These are phyloP conservation scores for Drosophila cyrtoloma DNA, from an alignment of 2,888 invertebrate genomes.

Conservation along the genomic window DNA sequence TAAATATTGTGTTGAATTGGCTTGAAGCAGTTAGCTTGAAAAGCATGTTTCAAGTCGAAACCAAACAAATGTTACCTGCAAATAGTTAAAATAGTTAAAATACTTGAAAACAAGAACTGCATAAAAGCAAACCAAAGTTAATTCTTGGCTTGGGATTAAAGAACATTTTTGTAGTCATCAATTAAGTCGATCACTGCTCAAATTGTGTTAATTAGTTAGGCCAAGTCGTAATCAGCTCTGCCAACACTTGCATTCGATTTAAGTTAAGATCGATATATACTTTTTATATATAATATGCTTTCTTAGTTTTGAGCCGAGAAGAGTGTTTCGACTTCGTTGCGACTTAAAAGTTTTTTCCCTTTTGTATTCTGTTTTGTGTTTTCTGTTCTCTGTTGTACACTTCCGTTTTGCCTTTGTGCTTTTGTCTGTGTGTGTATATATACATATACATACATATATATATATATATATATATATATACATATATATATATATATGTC, in stretches of 20 bases:
- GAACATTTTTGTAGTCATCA: background rate
- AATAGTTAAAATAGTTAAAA: background rate
- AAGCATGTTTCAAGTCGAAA: background rate
- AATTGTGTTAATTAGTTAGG: background rate
- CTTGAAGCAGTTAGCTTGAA: background rate
- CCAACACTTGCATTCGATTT: background rate
- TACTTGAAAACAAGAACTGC: background rate
- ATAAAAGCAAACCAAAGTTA: no score
- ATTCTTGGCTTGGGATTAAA: background rate
- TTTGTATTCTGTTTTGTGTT: slow-evolving; percentile 13
- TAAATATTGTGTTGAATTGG: background rate
- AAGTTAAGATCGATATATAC: no score
- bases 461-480: background rate
- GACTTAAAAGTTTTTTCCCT: background rate
- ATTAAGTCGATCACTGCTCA: background rate
- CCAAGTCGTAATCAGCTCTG: background rate
- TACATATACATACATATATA: slow-evolving; percentile 2
- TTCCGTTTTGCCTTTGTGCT: slow-evolving; percentile 31
- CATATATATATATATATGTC: slow-evolving; percentile 21
- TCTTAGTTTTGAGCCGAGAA: background rate
- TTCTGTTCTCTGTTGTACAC: slow-evolving; percentile 12
- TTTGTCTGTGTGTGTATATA: slow-evolving; percentile 15
- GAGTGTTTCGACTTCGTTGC: slow-evolving; percentile 3
- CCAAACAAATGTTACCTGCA: background rate
- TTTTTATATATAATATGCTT: background rate